Conservation (phyloP, 2,797 vertebrate genomes). For the Varecia variegata region DNA sequence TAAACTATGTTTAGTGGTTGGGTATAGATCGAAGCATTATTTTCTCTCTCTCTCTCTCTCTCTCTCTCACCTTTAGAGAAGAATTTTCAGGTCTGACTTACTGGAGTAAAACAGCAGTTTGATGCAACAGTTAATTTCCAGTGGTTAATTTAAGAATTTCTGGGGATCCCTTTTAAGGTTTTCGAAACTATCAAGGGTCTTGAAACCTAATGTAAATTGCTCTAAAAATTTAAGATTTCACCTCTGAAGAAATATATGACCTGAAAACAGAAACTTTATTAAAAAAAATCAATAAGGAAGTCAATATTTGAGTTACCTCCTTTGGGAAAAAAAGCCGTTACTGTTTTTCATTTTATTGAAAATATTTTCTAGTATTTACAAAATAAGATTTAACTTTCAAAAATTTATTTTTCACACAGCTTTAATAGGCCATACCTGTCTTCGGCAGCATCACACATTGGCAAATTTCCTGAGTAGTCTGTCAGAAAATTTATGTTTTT, state of each 20-base stretch:
- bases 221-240: constrained; percentile 17
- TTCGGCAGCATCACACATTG: not conserved
- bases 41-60: not conserved
- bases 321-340: not conserved
- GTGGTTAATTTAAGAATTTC: not conserved
- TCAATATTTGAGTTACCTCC: not conserved
- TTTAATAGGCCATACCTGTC: not conserved
- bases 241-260: not conserved
- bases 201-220: not conserved
- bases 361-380: not conserved
- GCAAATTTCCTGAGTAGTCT: not conserved
- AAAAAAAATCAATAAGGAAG: not conserved
- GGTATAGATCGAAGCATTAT: not conserved
- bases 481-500: not conserved
- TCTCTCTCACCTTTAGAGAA: not conserved
- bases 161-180: not conserved
- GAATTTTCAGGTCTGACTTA: not conserved
- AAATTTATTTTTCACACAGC: not conserved
- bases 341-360: not conserved
- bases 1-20: not conserved
- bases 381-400: not conserved
- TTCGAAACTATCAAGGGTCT: not conserved
- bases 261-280: constrained; percentile 1
- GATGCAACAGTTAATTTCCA: not conserved
- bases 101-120: not conserved